Conservation (phyloP, 2,113 vertebrate genomes). For the Ploceus nigricollis region DNA sequence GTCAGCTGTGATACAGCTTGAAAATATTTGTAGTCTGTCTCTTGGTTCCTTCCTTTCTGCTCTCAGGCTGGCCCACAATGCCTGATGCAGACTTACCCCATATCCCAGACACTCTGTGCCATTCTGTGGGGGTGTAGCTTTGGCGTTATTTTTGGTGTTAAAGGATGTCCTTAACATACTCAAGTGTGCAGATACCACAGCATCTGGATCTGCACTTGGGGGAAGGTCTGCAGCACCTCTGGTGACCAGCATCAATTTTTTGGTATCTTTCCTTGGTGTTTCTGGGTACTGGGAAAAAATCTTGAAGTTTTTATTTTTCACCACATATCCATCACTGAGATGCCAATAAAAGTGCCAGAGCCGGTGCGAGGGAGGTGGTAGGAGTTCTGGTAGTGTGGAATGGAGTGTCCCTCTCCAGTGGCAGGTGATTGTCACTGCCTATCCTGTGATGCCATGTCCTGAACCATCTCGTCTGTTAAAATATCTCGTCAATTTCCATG, state of each 20-base stretch:
- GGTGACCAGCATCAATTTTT: not conserved
- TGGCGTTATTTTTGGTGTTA: not conserved
- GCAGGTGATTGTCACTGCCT: not conserved
- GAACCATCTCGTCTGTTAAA: not conserved
- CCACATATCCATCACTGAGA: not conserved
- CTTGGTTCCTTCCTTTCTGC: not conserved
- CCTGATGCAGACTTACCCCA: not conserved
- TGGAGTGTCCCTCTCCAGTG: not conserved
- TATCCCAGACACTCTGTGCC: not conserved
- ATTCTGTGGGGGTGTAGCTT: not conserved
- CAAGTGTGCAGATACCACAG: not conserved
- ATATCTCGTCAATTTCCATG: too few relatives aligned
- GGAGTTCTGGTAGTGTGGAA: not conserved
- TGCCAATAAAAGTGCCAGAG: not conserved
- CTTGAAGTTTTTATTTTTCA: not conserved
- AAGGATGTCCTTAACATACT: not conserved
- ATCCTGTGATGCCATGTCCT: not conserved
- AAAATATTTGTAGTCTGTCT: not conserved
- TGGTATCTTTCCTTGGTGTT: not conserved
- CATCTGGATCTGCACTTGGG: fast-evolving
- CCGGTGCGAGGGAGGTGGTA: not conserved
- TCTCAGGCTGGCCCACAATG: not conserved
- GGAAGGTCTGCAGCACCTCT: not conserved
- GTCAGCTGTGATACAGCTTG: not conserved
- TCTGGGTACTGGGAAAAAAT: not conserved